A percentile compares a stretch with the other conserved stretches of the same genome.
Conservation (phyloP, 2,888 invertebrate genomes). For the Sminthurides aquaticus region DNA sequence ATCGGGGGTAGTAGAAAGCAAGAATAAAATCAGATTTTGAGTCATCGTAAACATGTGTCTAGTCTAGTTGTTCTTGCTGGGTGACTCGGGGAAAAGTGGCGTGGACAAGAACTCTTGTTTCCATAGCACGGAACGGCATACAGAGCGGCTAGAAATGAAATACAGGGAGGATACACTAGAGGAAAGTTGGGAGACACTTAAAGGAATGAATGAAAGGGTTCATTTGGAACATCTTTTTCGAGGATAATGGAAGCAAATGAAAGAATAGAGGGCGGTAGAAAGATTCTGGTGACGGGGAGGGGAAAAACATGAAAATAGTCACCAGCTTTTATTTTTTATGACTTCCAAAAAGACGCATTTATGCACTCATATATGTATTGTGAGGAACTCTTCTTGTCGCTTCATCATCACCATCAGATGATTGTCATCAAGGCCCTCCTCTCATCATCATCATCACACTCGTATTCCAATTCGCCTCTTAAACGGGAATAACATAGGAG, state of each 20-base stretch:
- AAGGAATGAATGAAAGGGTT: slow-evolving; percentile 20
- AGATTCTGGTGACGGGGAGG: slow-evolving; percentile 10
- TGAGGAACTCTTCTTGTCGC: not conserved
- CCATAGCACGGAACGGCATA: no score
- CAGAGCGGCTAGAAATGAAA: no score
- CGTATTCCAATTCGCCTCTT: not conserved
- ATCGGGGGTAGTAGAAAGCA: no score
- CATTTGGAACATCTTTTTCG: slow-evolving; percentile 16
- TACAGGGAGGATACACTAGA: no score
- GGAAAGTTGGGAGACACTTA: not conserved
- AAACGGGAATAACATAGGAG: not conserved
- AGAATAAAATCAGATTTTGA: no score
- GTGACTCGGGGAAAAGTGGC: no score
- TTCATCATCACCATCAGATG: not conserved
- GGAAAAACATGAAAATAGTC: slow-evolving; percentile 20
- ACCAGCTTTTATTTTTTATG: slow-evolving; percentile 18
- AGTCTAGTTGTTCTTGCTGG: no score
- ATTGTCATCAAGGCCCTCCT: not conserved
- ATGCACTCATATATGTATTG: not conserved
- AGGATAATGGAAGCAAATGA: slow-evolving; percentile 22
- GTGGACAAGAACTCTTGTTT: no score
- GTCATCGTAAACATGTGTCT: no score
- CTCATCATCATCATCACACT: not conserved
- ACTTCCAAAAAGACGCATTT: slow-evolving; percentile 16
- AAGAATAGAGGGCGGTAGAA: slow-evolving; percentile 21